These are phyloP conservation scores for Brachionus manjavacas DNA, from an alignment of 1,140 invertebrate species.

Conservation along the genomic window DNA sequence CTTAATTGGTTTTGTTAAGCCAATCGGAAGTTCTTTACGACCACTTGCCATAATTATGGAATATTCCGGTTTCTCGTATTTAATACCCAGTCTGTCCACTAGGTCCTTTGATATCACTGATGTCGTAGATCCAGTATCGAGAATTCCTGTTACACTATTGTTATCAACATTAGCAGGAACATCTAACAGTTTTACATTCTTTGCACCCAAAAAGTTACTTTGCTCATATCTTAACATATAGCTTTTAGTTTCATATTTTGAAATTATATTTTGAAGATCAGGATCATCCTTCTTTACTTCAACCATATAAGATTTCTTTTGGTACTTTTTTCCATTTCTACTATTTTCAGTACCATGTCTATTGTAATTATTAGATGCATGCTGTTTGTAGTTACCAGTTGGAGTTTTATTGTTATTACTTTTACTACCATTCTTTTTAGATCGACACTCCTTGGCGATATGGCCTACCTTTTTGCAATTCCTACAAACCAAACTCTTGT, in stretches of 20 bases:
- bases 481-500: not conserved
- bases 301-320: not conserved
- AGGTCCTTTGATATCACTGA: conserved; percentile 24
- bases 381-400: not conserved
- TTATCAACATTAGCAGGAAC: not conserved
- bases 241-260: not conserved
- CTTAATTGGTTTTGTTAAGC: too few species aligned
- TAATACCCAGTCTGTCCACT: not conserved
- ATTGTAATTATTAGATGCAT: not conserved
- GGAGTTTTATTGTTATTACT: not conserved
- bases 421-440: not conserved
- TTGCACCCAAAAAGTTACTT: not conserved
- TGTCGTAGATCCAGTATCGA: conserved; percentile 25
- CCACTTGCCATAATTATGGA: too few species aligned
- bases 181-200: not conserved
- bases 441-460: not conserved
- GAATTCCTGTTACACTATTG: conserved; percentile 21
- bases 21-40: too few species aligned
- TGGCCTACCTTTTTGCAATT: not conserved
- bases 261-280: not conserved
- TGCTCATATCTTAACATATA: not conserved
- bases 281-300: not conserved
- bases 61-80: too few species aligned
- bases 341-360: not conserved
- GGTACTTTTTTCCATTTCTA: not conserved